Conservation (phyloP, 2,888 invertebrate genomes). For the Drosophila atripex region DNA sequence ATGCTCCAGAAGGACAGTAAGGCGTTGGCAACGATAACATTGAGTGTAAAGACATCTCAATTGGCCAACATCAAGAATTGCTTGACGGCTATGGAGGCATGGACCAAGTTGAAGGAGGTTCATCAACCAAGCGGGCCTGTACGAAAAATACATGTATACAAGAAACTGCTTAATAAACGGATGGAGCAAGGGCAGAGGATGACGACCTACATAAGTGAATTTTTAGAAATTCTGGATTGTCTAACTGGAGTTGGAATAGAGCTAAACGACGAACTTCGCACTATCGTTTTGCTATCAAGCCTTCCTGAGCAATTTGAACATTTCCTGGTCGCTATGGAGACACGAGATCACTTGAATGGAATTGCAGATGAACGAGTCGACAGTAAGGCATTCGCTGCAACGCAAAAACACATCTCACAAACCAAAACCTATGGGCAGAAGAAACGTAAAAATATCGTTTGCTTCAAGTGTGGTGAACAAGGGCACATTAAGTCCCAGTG, state of each 20-base stretch:
- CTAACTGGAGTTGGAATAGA: background rate
- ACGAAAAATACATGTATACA: too few relatives aligned
- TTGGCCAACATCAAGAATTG: too few relatives aligned
- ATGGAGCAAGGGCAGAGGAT: too few relatives aligned
- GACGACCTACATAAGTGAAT: background rate
- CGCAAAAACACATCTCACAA: background rate
- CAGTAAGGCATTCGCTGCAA: background rate
- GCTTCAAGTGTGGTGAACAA: background rate
- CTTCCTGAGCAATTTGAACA: too few relatives aligned
- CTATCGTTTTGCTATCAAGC: background rate
- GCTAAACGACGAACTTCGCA: background rate
- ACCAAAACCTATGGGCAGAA: background rate
- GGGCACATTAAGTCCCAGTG: conserved; percentile 1
- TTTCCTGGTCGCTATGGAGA: background rate
- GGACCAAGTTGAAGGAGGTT: too few relatives aligned
- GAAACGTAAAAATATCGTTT: background rate
- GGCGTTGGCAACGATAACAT: too few relatives aligned
- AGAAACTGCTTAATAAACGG: too few relatives aligned
- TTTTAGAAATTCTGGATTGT: background rate
- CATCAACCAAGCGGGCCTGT: too few relatives aligned
- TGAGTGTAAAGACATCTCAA: too few relatives aligned
- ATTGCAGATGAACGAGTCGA: background rate
- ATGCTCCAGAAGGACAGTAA: too few relatives aligned
- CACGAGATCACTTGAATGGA: background rate
- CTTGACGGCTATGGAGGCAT: too few relatives aligned